phyloP scores from a whole-genome alignment of 2,888 invertebrate genomes.

The Latrodectus hesperus region DNA sequence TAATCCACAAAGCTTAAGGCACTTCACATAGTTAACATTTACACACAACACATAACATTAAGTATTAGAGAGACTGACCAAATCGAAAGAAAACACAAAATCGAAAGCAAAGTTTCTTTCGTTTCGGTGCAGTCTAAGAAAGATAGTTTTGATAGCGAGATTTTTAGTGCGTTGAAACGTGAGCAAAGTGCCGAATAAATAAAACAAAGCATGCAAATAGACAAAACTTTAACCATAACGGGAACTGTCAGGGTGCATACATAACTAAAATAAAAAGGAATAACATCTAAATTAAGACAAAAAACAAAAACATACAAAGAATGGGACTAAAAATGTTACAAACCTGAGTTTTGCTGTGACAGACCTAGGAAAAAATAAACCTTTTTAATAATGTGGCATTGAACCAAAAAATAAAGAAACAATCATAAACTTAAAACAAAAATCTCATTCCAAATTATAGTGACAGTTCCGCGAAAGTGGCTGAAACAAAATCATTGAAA shows the following conservation, averaged over 20 bases:
- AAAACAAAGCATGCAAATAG: slow-evolving; percentile 46
- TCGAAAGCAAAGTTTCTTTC: no score
- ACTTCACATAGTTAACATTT: no score
- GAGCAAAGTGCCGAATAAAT: neutral
- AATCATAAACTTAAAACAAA: slow-evolving; percentile 65
- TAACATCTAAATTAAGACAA: slow-evolving; percentile 58
- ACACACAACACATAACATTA: no score
- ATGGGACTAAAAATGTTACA: slow-evolving; percentile 67
- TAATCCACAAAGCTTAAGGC: no score
- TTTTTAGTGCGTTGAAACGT: no score
- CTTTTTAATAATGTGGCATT: slow-evolving; percentile 62
- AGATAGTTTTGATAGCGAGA: no score
- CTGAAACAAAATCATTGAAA: slow-evolving; percentile 20
- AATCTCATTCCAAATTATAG: slow-evolving; percentile 60
- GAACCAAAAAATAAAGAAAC: slow-evolving; percentile 65
- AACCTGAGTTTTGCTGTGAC: slow-evolving; percentile 69
- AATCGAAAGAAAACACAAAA: no score
- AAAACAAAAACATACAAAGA: slow-evolving; percentile 41
- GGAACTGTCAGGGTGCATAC: slow-evolving; percentile 65
- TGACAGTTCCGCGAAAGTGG: slow-evolving; percentile 59
- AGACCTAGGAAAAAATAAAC: slow-evolving; percentile 69
- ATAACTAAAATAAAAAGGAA: slow-evolving; percentile 49
- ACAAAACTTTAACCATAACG: slow-evolving; percentile 25
- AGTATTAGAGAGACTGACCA: no score
- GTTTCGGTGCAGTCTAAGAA: no score